Evolutionary conservation across 2,797 vertebrate species (phyloP).

Genomic region (Peromyscus attwateri): DNA sequence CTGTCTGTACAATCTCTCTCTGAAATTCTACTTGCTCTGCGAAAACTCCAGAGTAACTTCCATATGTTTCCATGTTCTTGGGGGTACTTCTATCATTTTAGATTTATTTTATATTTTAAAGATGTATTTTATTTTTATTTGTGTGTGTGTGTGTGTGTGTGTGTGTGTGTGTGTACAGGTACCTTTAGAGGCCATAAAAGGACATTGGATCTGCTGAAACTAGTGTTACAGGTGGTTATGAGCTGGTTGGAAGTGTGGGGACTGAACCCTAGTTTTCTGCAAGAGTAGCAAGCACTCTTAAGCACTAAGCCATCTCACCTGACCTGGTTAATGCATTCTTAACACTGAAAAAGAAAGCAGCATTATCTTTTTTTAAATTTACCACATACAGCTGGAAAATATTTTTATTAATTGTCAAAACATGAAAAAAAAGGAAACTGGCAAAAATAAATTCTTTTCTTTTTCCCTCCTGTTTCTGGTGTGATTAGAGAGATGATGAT

Average conservation of each 20-base stretch:
- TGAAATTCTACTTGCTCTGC: neutral
- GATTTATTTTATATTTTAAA: neutral
- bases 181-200: too few species aligned
- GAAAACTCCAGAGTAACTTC: neutral
- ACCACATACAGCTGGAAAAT: neutral
- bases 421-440: too few species aligned
- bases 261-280: too few species aligned
- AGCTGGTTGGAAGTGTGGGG: too few species aligned
- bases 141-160: too few species aligned
- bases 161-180: too few species aligned
- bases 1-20: neutral
- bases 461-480: neutral
- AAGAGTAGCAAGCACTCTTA: too few species aligned
- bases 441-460: neutral
- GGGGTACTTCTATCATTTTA: neutral
- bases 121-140: neutral
- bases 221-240: too few species aligned
- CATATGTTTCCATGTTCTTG: neutral
- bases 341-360: neutral
- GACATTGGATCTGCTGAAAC: too few species aligned
- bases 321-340: neutral
- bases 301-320: too few species aligned
- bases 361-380: neutral
- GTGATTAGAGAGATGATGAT: neutral
- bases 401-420: too few species aligned